Evolutionary conservation across 2,113 vertebrate species (phyloP).

Genomic region (Talpa occidentalis): DNA sequence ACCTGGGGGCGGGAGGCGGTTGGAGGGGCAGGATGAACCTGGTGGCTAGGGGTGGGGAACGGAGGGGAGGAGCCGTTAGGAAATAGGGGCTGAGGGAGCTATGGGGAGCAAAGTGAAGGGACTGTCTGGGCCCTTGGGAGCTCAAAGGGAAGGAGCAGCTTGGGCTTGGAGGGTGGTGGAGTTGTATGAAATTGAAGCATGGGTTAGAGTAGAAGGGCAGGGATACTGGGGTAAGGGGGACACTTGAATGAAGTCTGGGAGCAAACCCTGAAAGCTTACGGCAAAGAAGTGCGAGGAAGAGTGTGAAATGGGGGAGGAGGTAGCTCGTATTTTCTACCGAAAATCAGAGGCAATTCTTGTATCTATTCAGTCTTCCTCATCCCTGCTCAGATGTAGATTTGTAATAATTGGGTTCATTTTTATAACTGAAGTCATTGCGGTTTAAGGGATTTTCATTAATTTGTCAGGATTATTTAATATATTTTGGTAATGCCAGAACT

Average conservation of each 20-base stretch:
- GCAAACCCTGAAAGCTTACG: background rate
- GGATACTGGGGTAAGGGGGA: background rate
- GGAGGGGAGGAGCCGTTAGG: slow-evolving; percentile 53
- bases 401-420: slow-evolving; percentile 37
- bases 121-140: slow-evolving; percentile 3
- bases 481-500: slow-evolving; percentile 54
- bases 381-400: background rate
- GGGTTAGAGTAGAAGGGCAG: background rate
- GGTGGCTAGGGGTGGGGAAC: slow-evolving; percentile 60
- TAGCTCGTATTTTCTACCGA: background rate
- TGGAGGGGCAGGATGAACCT: slow-evolving; percentile 76
- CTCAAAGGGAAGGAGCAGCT: background rate
- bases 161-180: background rate
- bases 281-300: background rate
- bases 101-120: slow-evolving; percentile 36
- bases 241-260: background rate
- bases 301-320: background rate
- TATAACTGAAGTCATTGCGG: background rate
- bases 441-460: slow-evolving; percentile 46
- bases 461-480: slow-evolving; percentile 50
- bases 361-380: background rate
- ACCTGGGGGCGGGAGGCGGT: slow-evolving; percentile 78
- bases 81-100: slow-evolving; percentile 18
- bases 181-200: background rate
- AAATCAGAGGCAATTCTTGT: background rate